Conservation (phyloP, 2,113 vertebrate genomes). For the Hippocampus abdominalis region DNA sequence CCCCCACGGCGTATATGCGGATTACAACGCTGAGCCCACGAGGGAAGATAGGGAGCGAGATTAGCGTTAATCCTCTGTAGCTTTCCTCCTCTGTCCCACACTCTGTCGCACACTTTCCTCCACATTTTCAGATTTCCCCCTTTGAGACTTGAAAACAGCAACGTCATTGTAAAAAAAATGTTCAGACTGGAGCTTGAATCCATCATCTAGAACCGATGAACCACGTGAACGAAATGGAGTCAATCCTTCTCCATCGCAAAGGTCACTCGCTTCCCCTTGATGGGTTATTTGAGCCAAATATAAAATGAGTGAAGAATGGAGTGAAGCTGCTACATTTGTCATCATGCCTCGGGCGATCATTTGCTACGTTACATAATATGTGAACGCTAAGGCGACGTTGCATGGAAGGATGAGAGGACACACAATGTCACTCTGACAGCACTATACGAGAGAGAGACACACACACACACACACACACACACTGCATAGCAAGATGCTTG, state of each 20-base stretch:
- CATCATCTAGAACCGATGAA: background rate
- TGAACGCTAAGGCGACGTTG: conserved; percentile 27
- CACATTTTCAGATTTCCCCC: conserved; percentile 8
- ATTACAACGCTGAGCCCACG: conserved; percentile 59
- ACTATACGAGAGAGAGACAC: background rate
- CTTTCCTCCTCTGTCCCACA: conserved; percentile 19
- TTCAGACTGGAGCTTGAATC: background rate
- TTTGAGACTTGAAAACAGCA: background rate
- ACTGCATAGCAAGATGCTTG: background rate
- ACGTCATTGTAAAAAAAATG: background rate
- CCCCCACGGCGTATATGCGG: conserved; percentile 25
- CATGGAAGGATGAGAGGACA: conserved; percentile 11
- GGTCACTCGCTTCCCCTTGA: background rate
- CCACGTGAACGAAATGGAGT: background rate
- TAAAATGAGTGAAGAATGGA: conserved; percentile 7
- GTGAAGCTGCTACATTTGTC: conserved; percentile 21
- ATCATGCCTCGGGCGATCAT: conserved; percentile 19
- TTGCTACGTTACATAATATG: conserved; percentile 41
- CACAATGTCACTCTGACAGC: background rate
- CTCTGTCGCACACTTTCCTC: conserved; percentile 1
- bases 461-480: background rate
- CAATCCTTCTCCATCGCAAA: background rate
- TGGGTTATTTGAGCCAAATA: background rate
- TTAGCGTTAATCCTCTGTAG: conserved; percentile 65
- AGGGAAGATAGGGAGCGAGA: conserved; percentile 45